A percentile compares a stretch with the other conserved stretches of the same genome.
These are phyloP conservation scores for Saturnia japonica DNA, from an alignment of 2,888 invertebrate genomes.

Conservation along the genomic window DNA sequence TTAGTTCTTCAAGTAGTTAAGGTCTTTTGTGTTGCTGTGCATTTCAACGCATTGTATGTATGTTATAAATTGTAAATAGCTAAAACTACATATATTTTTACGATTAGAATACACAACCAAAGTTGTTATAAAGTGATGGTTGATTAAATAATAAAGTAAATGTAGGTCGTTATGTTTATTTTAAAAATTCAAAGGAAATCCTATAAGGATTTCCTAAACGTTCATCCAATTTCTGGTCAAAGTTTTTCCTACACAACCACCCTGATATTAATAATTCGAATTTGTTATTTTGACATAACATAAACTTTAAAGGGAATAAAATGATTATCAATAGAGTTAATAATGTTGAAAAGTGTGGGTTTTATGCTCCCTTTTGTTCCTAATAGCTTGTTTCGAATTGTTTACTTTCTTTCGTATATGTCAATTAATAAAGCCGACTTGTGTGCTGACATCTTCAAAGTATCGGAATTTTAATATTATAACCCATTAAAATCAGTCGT, in stretches of 20 bases:
- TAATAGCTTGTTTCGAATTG: slow-evolving; percentile 69
- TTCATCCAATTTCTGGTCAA: slow-evolving; percentile 66
- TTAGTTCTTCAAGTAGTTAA: slow-evolving; percentile 74
- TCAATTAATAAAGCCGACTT: slow-evolving; percentile 71
- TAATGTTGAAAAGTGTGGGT: slow-evolving; percentile 29
- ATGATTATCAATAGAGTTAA: slow-evolving; percentile 22
- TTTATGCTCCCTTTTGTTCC: slow-evolving; percentile 67
- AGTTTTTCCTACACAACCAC: slow-evolving; percentile 73
- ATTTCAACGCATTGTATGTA: slow-evolving; percentile 83
- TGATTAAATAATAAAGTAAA: slow-evolving; percentile 79
- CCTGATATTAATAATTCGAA: slow-evolving; percentile 77
- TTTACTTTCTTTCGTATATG: slow-evolving; percentile 61
- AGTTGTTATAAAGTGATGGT: slow-evolving; percentile 83
- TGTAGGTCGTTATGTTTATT: slow-evolving; percentile 80
- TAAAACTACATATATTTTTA: slow-evolving; percentile 81
- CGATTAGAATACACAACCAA: slow-evolving; percentile 83
- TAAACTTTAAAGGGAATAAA: slow-evolving; percentile 41
- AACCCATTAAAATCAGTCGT: slow-evolving; percentile 73
- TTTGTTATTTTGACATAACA: slow-evolving; percentile 72
- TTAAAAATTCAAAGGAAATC: slow-evolving; percentile 65
- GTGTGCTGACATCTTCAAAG: slow-evolving; percentile 50
- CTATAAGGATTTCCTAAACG: slow-evolving; percentile 62
- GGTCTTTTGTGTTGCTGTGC: slow-evolving; percentile 80
- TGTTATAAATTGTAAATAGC: slow-evolving; percentile 81
- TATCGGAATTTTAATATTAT: slow-evolving; percentile 63